A percentile compares a stretch with the other conserved stretches of the same genome.
These are phyloP conservation scores for Anadara kagoshimensis DNA, from an alignment of 1,140 invertebrate species.

Conservation along the genomic window DNA sequence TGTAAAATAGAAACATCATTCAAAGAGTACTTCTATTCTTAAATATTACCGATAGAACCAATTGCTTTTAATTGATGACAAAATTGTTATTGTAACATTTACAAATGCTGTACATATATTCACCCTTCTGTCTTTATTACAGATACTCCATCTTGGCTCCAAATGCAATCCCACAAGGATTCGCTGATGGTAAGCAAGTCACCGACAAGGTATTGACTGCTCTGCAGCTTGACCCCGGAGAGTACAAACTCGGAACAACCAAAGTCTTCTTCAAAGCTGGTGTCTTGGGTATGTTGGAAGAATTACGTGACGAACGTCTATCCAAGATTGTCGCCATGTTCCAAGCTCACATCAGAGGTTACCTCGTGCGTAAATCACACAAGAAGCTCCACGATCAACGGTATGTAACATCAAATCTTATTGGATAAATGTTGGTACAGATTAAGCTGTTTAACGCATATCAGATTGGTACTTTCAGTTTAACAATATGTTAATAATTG, in stretches of 20 bases:
- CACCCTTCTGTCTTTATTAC: constrained; percentile 70
- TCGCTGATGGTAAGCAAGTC: constrained; percentile 86
- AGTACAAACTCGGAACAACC: constrained; percentile 95
- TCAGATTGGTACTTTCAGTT: too few relatives aligned
- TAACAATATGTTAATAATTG: too few relatives aligned
- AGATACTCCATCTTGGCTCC: constrained; percentile 98
- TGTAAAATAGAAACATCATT: too few relatives aligned
- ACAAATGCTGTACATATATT: too few relatives aligned
- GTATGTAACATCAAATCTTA: constrained; percentile 68
- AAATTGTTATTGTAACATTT: too few relatives aligned
- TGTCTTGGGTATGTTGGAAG: constrained; percentile 99
- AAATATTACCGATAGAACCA: too few relatives aligned
- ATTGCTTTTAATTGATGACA: too few relatives aligned
- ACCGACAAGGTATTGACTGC: constrained; percentile 87
- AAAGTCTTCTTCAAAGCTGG: constrained; percentile 99
- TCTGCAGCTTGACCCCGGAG: constrained; percentile 87
- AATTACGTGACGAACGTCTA: constrained; percentile 99
- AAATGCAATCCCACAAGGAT: constrained; percentile 84
- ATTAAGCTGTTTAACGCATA: background rate
- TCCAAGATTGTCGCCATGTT: constrained; percentile 98
- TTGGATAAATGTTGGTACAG: too few relatives aligned
- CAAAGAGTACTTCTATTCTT: too few relatives aligned
- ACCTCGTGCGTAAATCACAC: constrained; percentile 91
- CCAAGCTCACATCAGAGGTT: constrained; percentile 94
- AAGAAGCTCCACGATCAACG: constrained; percentile 99